phyloP scores from a whole-genome alignment of 2,113 vertebrate genomes.

The Rutilus rutilus region DNA sequence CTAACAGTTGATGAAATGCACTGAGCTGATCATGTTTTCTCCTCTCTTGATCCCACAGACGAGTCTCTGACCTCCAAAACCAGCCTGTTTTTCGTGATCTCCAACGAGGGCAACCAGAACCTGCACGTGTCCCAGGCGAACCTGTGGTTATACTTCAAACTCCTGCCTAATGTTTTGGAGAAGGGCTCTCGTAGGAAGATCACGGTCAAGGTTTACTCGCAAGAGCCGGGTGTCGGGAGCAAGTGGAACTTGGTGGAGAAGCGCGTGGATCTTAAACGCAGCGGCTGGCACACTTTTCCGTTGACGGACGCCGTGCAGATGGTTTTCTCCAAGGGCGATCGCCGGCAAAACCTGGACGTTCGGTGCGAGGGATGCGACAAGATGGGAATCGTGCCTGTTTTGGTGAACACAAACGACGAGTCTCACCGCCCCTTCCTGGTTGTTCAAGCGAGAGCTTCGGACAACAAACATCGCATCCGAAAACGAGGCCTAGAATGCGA shows the following conservation, averaged over 20 bases:
- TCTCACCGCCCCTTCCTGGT: constrained; percentile 94
- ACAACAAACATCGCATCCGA: constrained; percentile 90
- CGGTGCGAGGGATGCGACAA: constrained; percentile 91
- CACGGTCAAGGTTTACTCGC: constrained; percentile 91
- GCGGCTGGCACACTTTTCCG: constrained; percentile 94
- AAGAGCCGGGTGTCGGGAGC: constrained; percentile 85
- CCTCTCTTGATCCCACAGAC: constrained; percentile 78
- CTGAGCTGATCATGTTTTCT: constrained; percentile 15
- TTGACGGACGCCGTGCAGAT: constrained; percentile 89
- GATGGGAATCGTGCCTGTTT: constrained; percentile 82
- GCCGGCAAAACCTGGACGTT: constrained; percentile 93
- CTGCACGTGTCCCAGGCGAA: constrained; percentile 90
- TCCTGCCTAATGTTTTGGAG: constrained; percentile 82
- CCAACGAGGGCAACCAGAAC: constrained; percentile 95
- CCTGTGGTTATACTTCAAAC: constrained; percentile 96
- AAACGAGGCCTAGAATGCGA: constrained; percentile 97
- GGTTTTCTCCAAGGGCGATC: constrained; percentile 86
- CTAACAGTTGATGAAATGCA: background rate
- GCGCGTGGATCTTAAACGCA: constrained; percentile 91
- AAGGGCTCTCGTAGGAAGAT: constrained; percentile 86
- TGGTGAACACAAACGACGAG: constrained; percentile 86
- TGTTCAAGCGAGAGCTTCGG: constrained; percentile 84
- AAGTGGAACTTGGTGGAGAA: constrained; percentile 93
- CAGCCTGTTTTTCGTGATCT: constrained; percentile 93
- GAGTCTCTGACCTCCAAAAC: constrained; percentile 90